Conservation (phyloP, 2,113 vertebrate species). For the Gobius niger region DNA sequence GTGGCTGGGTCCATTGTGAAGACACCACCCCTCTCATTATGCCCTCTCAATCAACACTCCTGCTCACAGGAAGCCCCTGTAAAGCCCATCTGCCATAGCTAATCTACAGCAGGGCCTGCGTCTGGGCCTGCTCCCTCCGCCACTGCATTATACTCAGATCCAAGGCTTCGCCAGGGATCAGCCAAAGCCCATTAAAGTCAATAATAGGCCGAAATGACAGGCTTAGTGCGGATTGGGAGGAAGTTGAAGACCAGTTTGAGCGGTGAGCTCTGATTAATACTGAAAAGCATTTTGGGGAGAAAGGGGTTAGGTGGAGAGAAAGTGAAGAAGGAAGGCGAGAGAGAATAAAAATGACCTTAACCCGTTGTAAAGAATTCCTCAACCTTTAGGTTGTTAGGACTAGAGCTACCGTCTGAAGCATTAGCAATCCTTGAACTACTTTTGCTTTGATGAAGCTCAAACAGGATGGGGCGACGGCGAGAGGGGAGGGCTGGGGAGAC, state of each 20-base stretch:
- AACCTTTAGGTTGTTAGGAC: slow-evolving; percentile 94
- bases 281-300: slow-evolving; percentile 92
- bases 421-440: slow-evolving; percentile 94
- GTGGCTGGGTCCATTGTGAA: slow-evolving; percentile 96
- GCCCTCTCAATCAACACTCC: slow-evolving; percentile 99
- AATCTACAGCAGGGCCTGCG: slow-evolving; percentile 99
- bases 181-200: slow-evolving; percentile 99
- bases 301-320: slow-evolving; percentile 77
- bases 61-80: slow-evolving; percentile 98
- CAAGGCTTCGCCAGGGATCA: slow-evolving; percentile 99
- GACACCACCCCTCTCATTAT: slow-evolving; percentile 99
- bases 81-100: slow-evolving; percentile 99
- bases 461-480: slow-evolving; percentile 64
- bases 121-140: slow-evolving; percentile 91
- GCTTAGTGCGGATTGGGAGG: slow-evolving; percentile 99
- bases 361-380: slow-evolving; percentile 95
- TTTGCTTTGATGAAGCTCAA: slow-evolving; percentile 93
- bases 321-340: slow-evolving; percentile 75
- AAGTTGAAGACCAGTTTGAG: slow-evolving; percentile 99
- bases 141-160: slow-evolving; percentile 99
- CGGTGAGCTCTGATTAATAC: slow-evolving; percentile 99
- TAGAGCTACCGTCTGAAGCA: slow-evolving; percentile 92
- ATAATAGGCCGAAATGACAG: slow-evolving; percentile 99
- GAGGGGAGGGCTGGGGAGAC: not conserved
- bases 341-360: slow-evolving; percentile 85